phyloP scores from a whole-genome alignment of 1,140 invertebrate species.

The Nasonia longicornis region DNA sequence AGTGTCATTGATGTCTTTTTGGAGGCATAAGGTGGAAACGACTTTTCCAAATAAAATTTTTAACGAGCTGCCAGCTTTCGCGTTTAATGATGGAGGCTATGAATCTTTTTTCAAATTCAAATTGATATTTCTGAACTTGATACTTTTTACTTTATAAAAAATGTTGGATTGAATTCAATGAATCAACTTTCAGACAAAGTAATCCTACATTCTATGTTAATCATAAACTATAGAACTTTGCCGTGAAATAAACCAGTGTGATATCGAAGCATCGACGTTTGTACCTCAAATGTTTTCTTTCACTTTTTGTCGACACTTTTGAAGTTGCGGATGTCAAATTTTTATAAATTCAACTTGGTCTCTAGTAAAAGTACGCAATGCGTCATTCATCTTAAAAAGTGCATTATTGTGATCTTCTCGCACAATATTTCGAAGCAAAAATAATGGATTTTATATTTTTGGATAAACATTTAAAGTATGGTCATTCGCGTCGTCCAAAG shows the following conservation, averaged over 20 bases:
- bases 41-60: neutral
- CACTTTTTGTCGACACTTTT: neutral
- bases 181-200: no score
- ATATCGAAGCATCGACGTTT: neutral
- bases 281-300: neutral
- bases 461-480: neutral
- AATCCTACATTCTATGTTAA: no score
- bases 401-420: neutral
- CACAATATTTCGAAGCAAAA: neutral
- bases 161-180: no score
- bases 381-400: neutral
- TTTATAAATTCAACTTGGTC: no score
- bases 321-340: neutral
- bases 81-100: no score
- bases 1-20: slow-evolving; percentile 38
- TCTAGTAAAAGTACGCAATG: no score
- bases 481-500: neutral
- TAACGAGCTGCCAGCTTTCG: neutral
- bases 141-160: no score
- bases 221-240: no score
- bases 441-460: neutral
- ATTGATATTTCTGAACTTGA: no score
- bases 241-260: no score
- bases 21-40: neutral
- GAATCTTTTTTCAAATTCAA: no score